Evolutionary conservation across 2,797 vertebrate species (phyloP).

Genomic region (Takifugu rubripes): DNA sequence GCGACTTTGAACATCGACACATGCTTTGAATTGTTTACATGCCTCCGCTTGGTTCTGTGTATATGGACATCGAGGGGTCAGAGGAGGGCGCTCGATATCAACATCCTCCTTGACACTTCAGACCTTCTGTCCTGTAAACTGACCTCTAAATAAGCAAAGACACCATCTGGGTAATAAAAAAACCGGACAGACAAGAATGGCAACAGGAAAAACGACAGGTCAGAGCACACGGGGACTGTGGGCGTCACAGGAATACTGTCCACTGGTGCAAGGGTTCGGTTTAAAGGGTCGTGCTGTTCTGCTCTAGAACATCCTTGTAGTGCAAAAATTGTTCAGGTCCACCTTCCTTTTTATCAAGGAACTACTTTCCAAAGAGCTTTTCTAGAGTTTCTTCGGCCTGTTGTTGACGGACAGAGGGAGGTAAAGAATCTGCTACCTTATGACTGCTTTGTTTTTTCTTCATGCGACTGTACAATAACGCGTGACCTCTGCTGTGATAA

Average conservation of each 20-base stretch:
- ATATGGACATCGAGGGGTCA: slow-evolving; percentile 33
- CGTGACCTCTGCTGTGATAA: too few species aligned
- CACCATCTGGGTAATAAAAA: slow-evolving; percentile 1
- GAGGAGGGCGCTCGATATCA: slow-evolving; percentile 10
- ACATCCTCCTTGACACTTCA: slow-evolving; percentile 9
- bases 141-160: slow-evolving; percentile 14
- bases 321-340: slow-evolving; percentile 75
- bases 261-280: slow-evolving; percentile 40
- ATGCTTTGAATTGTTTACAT: slow-evolving; percentile 63
- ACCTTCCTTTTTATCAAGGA: slow-evolving; percentile 33
- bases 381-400: not conserved
- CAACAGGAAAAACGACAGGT: slow-evolving; percentile 1
- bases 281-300: slow-evolving; percentile 77
- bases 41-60: slow-evolving; percentile 48
- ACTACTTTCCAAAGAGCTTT: slow-evolving; percentile 14
- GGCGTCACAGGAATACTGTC: slow-evolving; percentile 35
- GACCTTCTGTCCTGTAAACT: slow-evolving; percentile 52
- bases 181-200: slow-evolving; percentile 5
- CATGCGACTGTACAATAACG: too few species aligned
- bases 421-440: too few species aligned
- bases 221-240: slow-evolving; percentile 2
- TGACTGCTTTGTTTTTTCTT: too few species aligned
- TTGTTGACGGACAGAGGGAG: too few species aligned
- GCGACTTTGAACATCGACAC: slow-evolving; percentile 66
- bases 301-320: slow-evolving; percentile 59